These are phyloP conservation scores for Muscina levida DNA, from an alignment of 2,888 invertebrate genomes.

Conservation along the genomic window DNA sequence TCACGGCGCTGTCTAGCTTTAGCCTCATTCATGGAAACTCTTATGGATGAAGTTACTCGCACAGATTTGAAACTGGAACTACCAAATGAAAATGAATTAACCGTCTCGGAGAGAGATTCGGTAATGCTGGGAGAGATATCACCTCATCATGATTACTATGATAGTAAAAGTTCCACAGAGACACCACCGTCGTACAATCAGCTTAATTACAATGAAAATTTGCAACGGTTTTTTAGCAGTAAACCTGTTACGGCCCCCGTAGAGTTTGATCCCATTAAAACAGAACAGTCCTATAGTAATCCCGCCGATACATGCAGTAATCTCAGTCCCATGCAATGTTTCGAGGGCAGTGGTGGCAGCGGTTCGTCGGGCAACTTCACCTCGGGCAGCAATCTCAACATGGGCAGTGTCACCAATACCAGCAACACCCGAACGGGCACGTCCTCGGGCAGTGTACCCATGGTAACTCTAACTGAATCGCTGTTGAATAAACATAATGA, in stretches of 20 bases:
- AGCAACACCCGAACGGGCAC: constrained; percentile 80
- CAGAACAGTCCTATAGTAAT: constrained; percentile 79
- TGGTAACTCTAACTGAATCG: constrained; percentile 83
- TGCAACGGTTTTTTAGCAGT: constrained; percentile 86
- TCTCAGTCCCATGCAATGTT: constrained; percentile 76
- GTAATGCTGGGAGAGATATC: constrained; percentile 92
- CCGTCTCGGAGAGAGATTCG: constrained; percentile 85
- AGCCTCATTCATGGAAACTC: constrained; percentile 87
- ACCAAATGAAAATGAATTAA: constrained; percentile 82
- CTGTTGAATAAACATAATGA: constrained; percentile 87
- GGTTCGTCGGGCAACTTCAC: constrained; percentile 84
- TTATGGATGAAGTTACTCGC: constrained; percentile 85
- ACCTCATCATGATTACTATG: constrained; percentile 89
- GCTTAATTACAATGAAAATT: constrained; percentile 91
- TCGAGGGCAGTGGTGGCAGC: constrained; percentile 82
- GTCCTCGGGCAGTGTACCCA: constrained; percentile 79
- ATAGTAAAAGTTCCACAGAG: constrained; percentile 89
- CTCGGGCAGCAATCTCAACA: constrained; percentile 82
- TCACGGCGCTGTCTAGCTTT: constrained; percentile 87
- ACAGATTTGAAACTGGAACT: constrained; percentile 83
- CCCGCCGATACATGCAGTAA: constrained; percentile 71
- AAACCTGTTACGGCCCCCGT: constrained; percentile 83
- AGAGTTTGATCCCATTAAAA: constrained; percentile 81
- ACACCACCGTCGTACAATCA: constrained; percentile 92
- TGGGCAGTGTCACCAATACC: constrained; percentile 81